phyloP scores from a whole-genome alignment of 2,113 vertebrate species.

The Cardinalis cardinalis region DNA sequence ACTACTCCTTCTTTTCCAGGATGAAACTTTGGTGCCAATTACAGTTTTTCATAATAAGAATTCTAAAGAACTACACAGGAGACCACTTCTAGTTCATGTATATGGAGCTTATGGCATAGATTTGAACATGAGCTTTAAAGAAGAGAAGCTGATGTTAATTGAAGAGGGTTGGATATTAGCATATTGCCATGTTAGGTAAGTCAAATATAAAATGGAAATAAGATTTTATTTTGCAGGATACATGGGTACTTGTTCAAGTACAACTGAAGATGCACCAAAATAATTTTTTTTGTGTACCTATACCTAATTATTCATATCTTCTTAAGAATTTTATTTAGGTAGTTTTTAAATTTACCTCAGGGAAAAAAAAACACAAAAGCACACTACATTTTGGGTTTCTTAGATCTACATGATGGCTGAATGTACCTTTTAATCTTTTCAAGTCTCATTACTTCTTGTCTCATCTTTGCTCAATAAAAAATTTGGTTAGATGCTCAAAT shows the following conservation, averaged over 20 bases:
- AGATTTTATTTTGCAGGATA: background rate
- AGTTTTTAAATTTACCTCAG: background rate
- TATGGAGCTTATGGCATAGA: slow-evolving; percentile 95
- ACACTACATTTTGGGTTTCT: background rate
- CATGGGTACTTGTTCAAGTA: background rate
- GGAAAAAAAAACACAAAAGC: background rate
- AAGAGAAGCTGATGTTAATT: slow-evolving; percentile 85
- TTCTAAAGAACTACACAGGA: slow-evolving; percentile 70
- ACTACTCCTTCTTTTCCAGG: slow-evolving; percentile 77
- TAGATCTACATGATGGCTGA: background rate
- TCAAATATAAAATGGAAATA: background rate
- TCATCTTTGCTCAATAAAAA: background rate
- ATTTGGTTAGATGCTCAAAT: background rate
- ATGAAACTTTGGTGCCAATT: slow-evolving; percentile 87
- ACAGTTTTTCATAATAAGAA: slow-evolving; percentile 83
- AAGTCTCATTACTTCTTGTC: background rate
- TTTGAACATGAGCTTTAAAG: slow-evolving; percentile 88
- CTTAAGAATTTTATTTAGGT: background rate
- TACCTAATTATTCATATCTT: background rate
- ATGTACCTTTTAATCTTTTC: background rate
- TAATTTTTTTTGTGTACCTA: background rate
- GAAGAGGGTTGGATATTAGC: slow-evolving; percentile 92
- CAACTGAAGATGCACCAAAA: background rate
- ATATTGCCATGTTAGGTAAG: slow-evolving; percentile 95
- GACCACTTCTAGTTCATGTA: slow-evolving; percentile 88